Evolutionary conservation across 2,113 vertebrate genomes (phyloP).

Genomic region (Alosa alosa): DNA sequence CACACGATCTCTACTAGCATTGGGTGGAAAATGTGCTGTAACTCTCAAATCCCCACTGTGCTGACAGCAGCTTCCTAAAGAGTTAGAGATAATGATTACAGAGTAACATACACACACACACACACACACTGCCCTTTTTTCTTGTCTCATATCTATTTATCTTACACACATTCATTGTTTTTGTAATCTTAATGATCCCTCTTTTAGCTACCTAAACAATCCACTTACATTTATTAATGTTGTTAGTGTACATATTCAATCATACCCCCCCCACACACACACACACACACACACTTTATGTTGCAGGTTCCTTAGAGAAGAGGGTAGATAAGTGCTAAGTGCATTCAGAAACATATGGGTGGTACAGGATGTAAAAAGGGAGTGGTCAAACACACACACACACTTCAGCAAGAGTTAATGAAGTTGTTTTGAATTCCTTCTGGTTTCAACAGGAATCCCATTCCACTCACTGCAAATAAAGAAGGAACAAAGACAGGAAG

Average conservation of each 20-base stretch:
- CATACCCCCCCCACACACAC: not conserved
- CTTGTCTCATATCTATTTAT: too few species aligned
- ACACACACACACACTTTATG: not conserved
- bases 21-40: slow-evolving; percentile 34
- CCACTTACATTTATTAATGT: too few species aligned
- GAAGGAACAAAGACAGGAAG: slow-evolving; percentile 71
- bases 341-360: not conserved
- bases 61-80: slow-evolving; percentile 57
- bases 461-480: slow-evolving; percentile 70
- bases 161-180: not conserved
- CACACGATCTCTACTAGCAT: slow-evolving; percentile 27
- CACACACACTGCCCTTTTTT: not conserved
- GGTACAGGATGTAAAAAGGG: slow-evolving; percentile 6
- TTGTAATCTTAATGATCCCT: too few species aligned
- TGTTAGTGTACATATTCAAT: not conserved
- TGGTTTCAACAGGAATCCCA: slow-evolving; percentile 68
- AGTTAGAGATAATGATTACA: slow-evolving; percentile 26
- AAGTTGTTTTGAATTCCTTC: slow-evolving; percentile 76
- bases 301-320: not conserved
- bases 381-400: slow-evolving; percentile 28
- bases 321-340: not conserved
- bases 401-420: slow-evolving; percentile 58
- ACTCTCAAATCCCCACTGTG: slow-evolving; percentile 50
- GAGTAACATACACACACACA: not conserved
- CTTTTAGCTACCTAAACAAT: too few species aligned